Percentiles rank a stretch among this genome's conserved stretches.
These are phyloP conservation scores for Pleuronectes platessa DNA, from an alignment of 2,113 vertebrate species.

Conservation along the genomic window DNA sequence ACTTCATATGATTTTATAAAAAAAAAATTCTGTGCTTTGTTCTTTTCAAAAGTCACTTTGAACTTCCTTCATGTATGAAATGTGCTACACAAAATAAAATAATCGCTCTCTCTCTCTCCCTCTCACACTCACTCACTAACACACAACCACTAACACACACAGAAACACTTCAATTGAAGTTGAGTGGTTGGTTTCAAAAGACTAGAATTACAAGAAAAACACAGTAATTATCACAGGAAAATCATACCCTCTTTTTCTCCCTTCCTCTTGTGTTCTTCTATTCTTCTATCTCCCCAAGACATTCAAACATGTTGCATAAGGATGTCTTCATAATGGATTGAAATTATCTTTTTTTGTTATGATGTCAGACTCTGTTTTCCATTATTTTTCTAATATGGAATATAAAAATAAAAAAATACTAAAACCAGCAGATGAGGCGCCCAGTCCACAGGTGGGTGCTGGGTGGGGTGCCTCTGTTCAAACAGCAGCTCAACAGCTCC, in stretches of 20 bases:
- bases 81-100: neutral
- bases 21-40: neutral
- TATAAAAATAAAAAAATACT: neutral
- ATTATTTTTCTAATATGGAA: neutral
- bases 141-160: neutral
- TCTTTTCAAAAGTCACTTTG: neutral
- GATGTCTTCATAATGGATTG: neutral
- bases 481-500: neutral
- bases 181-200: neutral
- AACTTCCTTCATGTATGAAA: neutral
- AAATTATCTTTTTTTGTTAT: neutral
- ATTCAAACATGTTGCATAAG: neutral
- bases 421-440: neutral
- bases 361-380: neutral
- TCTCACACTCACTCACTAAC: neutral
- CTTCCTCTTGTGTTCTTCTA: conserved; percentile 9
- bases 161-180: neutral
- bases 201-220: conserved; percentile 26
- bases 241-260: conserved; percentile 8
- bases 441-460: neutral
- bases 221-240: conserved; percentile 16
- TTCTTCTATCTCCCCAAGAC: neutral
- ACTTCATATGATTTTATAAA: neutral
- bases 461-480: neutral
- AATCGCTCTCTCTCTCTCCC: too few species aligned